These are phyloP conservation scores for Scomber colias DNA, from an alignment of 2,113 vertebrate genomes.

Conservation along the genomic window DNA sequence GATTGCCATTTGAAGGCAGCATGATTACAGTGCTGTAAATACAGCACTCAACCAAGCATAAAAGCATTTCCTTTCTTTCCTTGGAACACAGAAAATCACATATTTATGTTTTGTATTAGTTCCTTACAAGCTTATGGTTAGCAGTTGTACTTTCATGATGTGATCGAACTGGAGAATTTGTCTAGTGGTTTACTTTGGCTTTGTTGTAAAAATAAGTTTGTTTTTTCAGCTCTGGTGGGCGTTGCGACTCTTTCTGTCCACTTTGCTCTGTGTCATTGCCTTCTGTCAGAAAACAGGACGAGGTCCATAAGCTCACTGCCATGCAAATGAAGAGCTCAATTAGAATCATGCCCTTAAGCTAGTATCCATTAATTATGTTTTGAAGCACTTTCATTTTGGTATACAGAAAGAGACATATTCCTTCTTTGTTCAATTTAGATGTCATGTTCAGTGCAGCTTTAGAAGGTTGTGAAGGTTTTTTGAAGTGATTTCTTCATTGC, in stretches of 20 bases:
- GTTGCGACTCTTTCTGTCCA: slow-evolving; percentile 20
- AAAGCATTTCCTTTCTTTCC: neutral
- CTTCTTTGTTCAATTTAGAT: neutral
- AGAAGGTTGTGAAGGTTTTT: neutral
- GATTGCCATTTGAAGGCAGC: neutral
- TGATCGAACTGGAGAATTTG: slow-evolving; percentile 21
- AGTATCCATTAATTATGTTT: neutral
- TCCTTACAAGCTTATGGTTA: neutral
- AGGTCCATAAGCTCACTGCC: slow-evolving; percentile 6
- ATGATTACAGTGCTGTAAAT: slow-evolving; percentile 7
- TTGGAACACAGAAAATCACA: neutral
- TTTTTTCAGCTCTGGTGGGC: neutral
- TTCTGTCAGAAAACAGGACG: slow-evolving; percentile 19
- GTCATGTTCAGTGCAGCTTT: neutral
- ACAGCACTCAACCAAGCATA: neutral
- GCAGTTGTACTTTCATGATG: neutral
- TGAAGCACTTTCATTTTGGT: neutral
- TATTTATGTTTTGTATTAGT: neutral
- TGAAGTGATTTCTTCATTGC: neutral
- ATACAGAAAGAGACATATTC: neutral
- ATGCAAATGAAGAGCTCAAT: slow-evolving; percentile 23
- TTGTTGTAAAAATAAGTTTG: neutral
- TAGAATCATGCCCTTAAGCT: neutral
- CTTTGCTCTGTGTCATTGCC: slow-evolving; percentile 19
- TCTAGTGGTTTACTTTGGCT: too few relatives aligned